A percentile compares a stretch with the other conserved stretches of the same genome.
Conservation (phyloP, 2,113 vertebrate species). For the Oncorhynchus tshawytscha region DNA sequence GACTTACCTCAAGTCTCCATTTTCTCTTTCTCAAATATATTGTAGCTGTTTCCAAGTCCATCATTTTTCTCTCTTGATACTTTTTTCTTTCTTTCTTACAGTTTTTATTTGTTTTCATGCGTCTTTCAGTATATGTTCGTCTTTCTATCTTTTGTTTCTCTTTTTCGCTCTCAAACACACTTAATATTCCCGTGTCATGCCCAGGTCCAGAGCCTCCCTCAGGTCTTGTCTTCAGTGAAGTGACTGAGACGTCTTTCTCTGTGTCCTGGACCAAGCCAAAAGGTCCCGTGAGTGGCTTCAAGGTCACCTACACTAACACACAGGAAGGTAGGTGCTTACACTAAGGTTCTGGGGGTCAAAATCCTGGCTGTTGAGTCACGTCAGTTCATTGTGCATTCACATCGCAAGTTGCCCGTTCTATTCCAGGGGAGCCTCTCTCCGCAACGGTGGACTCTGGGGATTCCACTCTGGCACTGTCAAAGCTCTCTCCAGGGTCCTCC, state of each 20-base stretch:
- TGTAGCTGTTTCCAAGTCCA: neutral
- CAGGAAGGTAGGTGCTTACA: slow-evolving; percentile 59
- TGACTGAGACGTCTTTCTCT: slow-evolving; percentile 64
- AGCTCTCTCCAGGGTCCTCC: slow-evolving; percentile 72
- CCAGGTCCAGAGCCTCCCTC: slow-evolving; percentile 71
- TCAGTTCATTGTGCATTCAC: neutral
- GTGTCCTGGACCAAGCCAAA: slow-evolving; percentile 72
- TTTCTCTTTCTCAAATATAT: neutral
- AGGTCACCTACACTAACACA: slow-evolving; percentile 68
- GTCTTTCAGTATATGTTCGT: neutral
- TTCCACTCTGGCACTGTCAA: slow-evolving; percentile 54
- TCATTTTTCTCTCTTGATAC: neutral
- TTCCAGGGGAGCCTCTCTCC: slow-evolving; percentile 79
- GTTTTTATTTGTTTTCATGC: neutral
- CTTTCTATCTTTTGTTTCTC: neutral
- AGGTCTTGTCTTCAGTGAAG: slow-evolving; percentile 60
- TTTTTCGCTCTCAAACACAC: neutral
- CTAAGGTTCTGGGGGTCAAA: neutral
- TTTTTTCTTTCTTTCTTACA: neutral
- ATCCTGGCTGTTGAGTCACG: neutral
- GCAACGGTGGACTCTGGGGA: slow-evolving; percentile 61
- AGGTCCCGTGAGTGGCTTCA: slow-evolving; percentile 60
- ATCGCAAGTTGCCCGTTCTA: neutral
- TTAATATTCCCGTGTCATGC: neutral
- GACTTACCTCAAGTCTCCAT: slow-evolving; percentile 6